A percentile compares a stretch with the other conserved stretches of the same genome.
Evolutionary conservation across 2,888 invertebrate genomes (phyloP).

Genomic region (Lacanobia oleracea): DNA sequence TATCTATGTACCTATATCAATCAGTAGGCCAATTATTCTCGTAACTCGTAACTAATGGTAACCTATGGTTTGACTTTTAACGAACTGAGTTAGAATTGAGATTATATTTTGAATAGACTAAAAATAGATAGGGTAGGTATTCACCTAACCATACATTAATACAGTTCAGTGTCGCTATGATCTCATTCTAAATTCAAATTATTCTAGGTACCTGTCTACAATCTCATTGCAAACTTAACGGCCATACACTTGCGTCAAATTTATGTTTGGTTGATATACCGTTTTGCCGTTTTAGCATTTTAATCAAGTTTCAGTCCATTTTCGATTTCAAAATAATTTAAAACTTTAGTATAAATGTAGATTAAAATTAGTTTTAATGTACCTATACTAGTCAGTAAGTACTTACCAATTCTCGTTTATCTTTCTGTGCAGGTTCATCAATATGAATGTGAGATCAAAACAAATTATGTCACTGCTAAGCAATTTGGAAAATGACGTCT

Average conservation of each 20-base stretch:
- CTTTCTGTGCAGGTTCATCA: constrained; percentile 30
- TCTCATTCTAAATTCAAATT: constrained; percentile 27
- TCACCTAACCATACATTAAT: constrained; percentile 22
- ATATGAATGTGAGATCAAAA: constrained; percentile 31
- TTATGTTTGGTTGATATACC: constrained; percentile 26
- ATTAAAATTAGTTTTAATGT: constrained; percentile 31
- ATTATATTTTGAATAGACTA: constrained; percentile 27
- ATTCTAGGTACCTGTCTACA: constrained; percentile 24
- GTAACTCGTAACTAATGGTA: constrained; percentile 26
- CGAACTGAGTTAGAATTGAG: constrained; percentile 27
- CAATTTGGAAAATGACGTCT: constrained; percentile 30
- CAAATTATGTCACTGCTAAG: constrained; percentile 30
- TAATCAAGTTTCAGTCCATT: constrained; percentile 24
- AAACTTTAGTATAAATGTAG: constrained; percentile 31
- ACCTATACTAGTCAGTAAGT: constrained; percentile 25
- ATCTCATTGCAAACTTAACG: constrained; percentile 27
- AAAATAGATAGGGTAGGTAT: constrained; percentile 27
- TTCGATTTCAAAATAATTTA: constrained; percentile 26
- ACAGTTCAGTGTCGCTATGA: constrained; percentile 27
- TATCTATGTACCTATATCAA: constrained; percentile 26
- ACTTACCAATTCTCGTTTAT: constrained; percentile 34
- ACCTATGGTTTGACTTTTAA: constrained; percentile 25
- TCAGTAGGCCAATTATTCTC: constrained; percentile 27
- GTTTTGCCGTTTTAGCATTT: constrained; percentile 27
- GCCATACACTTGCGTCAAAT: constrained; percentile 25